Conservation (phyloP, 1,140 invertebrate species). For the Diorhabda sublineata region DNA sequence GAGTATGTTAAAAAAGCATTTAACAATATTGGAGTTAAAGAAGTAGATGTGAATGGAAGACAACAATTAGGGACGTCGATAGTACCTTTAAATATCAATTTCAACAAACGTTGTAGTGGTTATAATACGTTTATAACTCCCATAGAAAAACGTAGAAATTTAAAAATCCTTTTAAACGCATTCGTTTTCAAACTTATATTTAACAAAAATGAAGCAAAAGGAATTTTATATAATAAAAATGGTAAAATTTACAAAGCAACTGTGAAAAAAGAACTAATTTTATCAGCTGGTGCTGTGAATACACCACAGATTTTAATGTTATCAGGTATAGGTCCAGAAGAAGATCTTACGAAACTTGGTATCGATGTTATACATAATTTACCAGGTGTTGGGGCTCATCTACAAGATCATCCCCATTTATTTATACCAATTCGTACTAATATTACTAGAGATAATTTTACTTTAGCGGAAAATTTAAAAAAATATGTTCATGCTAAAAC, state of each 20-base stretch:
- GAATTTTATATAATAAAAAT: constrained; percentile 17
- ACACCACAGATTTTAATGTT: constrained; percentile 75
- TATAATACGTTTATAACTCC: constrained; percentile 51
- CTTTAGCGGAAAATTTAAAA: too few relatives aligned
- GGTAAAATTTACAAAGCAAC: constrained; percentile 8
- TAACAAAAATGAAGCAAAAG: constrained; percentile 9
- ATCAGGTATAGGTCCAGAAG: constrained; percentile 63
- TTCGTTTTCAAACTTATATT: constrained; percentile 17
- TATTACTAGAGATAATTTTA: too few relatives aligned
- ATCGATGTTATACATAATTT: constrained; percentile 55
- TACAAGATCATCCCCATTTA: constrained; percentile 56
- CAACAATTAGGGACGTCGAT: constrained; percentile 59
- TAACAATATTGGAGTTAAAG: constrained; percentile 50
- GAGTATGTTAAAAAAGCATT: constrained; percentile 49
- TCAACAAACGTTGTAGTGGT: constrained; percentile 52
- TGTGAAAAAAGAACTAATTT: constrained; percentile 58
- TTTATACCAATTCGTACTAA: too few relatives aligned
- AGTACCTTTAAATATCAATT: constrained; percentile 60
- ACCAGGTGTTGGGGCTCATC: constrained; percentile 61
- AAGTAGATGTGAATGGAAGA: constrained; percentile 64
- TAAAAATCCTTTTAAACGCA: constrained; percentile 14
- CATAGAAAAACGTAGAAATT: constrained; percentile 15
- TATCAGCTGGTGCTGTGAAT: constrained; percentile 62
- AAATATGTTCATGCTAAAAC: too few relatives aligned
- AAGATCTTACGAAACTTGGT: constrained; percentile 49